These are phyloP conservation scores for Tragelaphus imberbis DNA, from an alignment of 2,113 vertebrate genomes.

Conservation along the genomic window DNA sequence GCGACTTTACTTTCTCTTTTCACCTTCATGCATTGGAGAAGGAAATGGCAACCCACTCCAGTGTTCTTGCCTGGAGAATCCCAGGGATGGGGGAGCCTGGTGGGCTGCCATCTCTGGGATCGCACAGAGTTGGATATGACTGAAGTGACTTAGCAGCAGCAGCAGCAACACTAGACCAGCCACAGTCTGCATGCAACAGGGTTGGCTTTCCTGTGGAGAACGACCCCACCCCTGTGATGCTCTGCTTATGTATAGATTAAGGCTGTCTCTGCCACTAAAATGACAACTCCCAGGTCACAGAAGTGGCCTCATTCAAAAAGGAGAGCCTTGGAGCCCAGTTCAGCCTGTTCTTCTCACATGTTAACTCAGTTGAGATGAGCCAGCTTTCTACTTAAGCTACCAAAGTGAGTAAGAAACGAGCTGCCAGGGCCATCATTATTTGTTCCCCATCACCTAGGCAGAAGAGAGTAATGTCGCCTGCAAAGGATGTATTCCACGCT, in stretches of 20 bases:
- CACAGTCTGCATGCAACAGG: neutral
- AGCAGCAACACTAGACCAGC: neutral
- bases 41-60: too few relatives aligned
- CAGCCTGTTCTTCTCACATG: neutral
- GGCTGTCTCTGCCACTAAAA: neutral
- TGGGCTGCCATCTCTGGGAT: too few relatives aligned
- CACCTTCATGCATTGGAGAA: too few relatives aligned
- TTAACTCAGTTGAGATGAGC: neutral
- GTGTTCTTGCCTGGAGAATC: too few relatives aligned
- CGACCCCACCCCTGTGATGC: neutral
- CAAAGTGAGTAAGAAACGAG: neutral
- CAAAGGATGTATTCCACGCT: neutral
- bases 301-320: neutral
- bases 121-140: too few relatives aligned
- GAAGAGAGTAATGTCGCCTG: neutral
- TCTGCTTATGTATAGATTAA: neutral
- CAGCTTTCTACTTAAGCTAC: neutral
- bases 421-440: neutral
- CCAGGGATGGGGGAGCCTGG: too few relatives aligned
- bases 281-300: neutral
- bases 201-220: neutral
- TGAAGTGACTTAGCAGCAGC: too few relatives aligned
- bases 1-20: too few relatives aligned
- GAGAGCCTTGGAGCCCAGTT: neutral
- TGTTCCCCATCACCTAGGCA: neutral